Conservation (phyloP, 2,888 invertebrate species). For the Blastobasis lacticolella region DNA sequence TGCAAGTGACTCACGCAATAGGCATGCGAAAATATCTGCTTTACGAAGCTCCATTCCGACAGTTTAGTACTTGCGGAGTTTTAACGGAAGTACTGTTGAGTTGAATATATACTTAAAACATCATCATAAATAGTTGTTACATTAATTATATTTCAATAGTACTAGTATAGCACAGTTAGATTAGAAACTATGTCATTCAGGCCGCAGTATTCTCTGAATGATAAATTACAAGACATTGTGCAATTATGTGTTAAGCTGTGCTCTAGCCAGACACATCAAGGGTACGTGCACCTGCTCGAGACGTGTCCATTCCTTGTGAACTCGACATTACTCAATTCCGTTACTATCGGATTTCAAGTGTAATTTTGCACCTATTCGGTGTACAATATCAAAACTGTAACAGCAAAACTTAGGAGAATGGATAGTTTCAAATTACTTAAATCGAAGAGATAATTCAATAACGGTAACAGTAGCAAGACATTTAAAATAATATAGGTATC, state of each 20-base stretch:
- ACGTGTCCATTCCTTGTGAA: slow-evolving; percentile 27
- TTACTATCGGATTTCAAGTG: slow-evolving; percentile 29
- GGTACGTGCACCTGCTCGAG: slow-evolving; percentile 30
- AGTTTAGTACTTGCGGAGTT: slow-evolving; percentile 17
- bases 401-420: slow-evolving; percentile 6
- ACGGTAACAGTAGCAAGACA: slow-evolving; percentile 10
- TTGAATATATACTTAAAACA: no score
- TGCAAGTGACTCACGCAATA: slow-evolving; percentile 55
- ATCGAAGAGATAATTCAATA: slow-evolving; percentile 10
- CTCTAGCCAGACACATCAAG: slow-evolving; percentile 6
- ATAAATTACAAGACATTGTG: slow-evolving; percentile 10
- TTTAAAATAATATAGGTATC: slow-evolving; percentile 15
- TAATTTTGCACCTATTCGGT: slow-evolving; percentile 7
- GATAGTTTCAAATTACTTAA: slow-evolving; percentile 10
- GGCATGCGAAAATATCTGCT: slow-evolving; percentile 48
- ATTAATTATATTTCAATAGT: no score
- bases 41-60: slow-evolving; percentile 29
- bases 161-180: no score
- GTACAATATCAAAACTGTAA: slow-evolving; percentile 2
- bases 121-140: no score
- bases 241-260: slow-evolving; percentile 6
- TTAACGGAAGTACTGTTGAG: no score
- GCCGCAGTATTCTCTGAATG: slow-evolving; percentile 1
- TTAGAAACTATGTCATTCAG: slow-evolving; percentile 1
- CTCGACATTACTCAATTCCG: slow-evolving; percentile 30